These are phyloP conservation scores for Taenaris catops DNA, from an alignment of 2,888 invertebrate species.

Conservation along the genomic window DNA sequence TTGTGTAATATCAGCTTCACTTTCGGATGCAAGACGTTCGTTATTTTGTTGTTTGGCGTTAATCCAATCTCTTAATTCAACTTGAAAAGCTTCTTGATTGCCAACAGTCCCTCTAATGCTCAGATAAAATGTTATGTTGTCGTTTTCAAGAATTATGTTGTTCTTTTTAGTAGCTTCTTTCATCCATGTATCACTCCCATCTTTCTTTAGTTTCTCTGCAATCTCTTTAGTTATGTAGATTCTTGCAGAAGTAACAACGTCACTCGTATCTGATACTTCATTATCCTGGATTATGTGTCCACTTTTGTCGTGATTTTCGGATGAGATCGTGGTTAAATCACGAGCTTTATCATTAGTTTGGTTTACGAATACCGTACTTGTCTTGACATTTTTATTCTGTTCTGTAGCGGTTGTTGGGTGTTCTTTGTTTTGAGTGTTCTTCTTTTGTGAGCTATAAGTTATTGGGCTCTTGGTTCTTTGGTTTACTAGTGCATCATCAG, in stretches of 20 bases:
- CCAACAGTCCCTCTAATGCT: constrained; percentile 66
- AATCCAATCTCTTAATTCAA: constrained; percentile 60
- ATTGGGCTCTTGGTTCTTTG: constrained; percentile 29
- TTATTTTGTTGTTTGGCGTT: constrained; percentile 24
- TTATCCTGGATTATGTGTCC: constrained; percentile 69
- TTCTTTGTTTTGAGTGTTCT: constrained; percentile 31
- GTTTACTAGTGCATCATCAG: constrained; percentile 26
- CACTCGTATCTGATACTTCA: constrained; percentile 67
- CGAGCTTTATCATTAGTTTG: constrained; percentile 34
- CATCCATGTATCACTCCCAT: constrained; percentile 68
- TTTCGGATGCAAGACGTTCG: constrained; percentile 21
- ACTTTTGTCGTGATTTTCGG: constrained; percentile 52
- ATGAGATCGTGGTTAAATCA: constrained; percentile 46
- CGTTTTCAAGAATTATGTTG: constrained; percentile 50
- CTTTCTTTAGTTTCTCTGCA: constrained; percentile 60
- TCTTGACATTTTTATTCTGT: constrained; percentile 25
- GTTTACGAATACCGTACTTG: constrained; percentile 16
- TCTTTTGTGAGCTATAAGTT: constrained; percentile 26
- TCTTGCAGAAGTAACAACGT: constrained; percentile 59
- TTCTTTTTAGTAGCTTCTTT: constrained; percentile 43
- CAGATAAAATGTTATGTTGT: constrained; percentile 53
- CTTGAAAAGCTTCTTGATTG: constrained; percentile 75
- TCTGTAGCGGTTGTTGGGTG: constrained; percentile 14
- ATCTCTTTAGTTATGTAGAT: constrained; percentile 72
- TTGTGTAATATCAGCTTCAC: constrained; percentile 25